Percentiles rank a stretch among this genome's conserved stretches.
These are phyloP conservation scores for Cetonia aurata DNA, from an alignment of 2,888 invertebrate genomes.

Conservation along the genomic window DNA sequence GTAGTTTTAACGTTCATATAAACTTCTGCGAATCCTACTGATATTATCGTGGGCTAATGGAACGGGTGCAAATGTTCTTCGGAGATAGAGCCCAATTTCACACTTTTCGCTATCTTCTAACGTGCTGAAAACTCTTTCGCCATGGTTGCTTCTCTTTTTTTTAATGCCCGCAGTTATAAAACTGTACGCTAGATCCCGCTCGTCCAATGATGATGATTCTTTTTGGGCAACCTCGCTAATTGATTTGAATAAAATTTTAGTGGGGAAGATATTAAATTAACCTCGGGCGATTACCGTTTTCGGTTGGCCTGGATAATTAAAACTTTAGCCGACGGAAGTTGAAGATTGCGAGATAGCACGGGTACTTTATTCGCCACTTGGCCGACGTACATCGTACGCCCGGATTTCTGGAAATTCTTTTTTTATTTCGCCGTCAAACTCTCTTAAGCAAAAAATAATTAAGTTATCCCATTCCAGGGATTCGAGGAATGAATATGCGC, in stretches of 20 bases:
- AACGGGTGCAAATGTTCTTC: neutral
- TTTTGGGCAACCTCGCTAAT: conserved; percentile 33
- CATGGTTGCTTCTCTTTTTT: conserved; percentile 10
- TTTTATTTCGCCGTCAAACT: conserved; percentile 15
- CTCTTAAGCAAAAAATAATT: conserved; percentile 9
- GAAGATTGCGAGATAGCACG: conserved; percentile 33
- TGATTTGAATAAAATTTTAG: conserved; percentile 41
- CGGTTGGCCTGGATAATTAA: conserved; percentile 31
- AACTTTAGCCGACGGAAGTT: conserved; percentile 35
- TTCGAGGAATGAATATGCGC: neutral
- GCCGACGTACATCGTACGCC: conserved; percentile 13
- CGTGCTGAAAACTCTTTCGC: conserved; percentile 26
- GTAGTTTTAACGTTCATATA: no score
- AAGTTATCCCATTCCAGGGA: conserved; percentile 1
- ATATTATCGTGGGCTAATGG: no score
- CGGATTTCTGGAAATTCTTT: neutral
- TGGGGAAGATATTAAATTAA: conserved; percentile 38
- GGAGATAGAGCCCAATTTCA: conserved; percentile 16
- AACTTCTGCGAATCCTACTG: no score
- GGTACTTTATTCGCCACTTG: conserved; percentile 24
- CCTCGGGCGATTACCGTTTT: conserved; percentile 35
- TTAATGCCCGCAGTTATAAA: conserved; percentile 32
- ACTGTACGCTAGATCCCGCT: neutral
- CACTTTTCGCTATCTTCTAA: conserved; percentile 24
- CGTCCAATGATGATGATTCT: conserved; percentile 28